phyloP scores from a whole-genome alignment of 2,113 vertebrate genomes.

The Ceyx melanurus region DNA sequence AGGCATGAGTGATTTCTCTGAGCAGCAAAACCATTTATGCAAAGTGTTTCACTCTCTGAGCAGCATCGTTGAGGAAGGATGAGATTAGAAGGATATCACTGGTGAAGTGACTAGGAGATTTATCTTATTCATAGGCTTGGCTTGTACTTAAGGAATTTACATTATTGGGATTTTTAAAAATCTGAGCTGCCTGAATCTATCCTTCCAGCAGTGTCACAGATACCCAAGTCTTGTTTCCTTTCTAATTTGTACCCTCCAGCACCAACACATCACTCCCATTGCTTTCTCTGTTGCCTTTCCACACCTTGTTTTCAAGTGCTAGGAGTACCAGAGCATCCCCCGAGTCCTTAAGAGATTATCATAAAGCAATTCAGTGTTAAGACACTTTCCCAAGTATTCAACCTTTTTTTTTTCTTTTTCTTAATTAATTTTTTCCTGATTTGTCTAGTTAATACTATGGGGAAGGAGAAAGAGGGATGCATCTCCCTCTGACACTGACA shows the following conservation, averaged over 20 bases:
- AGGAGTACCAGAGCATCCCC: background rate
- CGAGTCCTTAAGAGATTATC: background rate
- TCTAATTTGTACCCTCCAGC: background rate
- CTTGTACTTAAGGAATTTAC: constrained; percentile 58
- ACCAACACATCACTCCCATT: background rate
- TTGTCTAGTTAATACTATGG: background rate
- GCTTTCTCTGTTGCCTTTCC: constrained; percentile 1
- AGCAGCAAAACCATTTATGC: constrained; percentile 55
- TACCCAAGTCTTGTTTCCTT: background rate
- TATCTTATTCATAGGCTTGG: constrained; percentile 56
- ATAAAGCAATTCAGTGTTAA: background rate
- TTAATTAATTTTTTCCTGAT: constrained; percentile 40
- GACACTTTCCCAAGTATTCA: background rate
- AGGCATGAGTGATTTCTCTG: constrained; percentile 19
- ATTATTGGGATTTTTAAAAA: constrained; percentile 54
- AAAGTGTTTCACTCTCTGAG: constrained; percentile 41
- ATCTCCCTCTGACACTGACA: background rate
- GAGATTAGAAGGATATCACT: constrained; percentile 65
- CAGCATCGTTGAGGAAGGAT: constrained; percentile 37
- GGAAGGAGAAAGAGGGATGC: constrained; percentile 11
- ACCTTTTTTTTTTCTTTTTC: background rate
- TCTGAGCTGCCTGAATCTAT: background rate
- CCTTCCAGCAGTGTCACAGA: constrained; percentile 2
- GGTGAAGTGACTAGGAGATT: constrained; percentile 65
- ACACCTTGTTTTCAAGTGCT: background rate